These are phyloP conservation scores for Microctonus hyperodae DNA, from an alignment of 2,888 invertebrate species.

Conservation along the genomic window DNA sequence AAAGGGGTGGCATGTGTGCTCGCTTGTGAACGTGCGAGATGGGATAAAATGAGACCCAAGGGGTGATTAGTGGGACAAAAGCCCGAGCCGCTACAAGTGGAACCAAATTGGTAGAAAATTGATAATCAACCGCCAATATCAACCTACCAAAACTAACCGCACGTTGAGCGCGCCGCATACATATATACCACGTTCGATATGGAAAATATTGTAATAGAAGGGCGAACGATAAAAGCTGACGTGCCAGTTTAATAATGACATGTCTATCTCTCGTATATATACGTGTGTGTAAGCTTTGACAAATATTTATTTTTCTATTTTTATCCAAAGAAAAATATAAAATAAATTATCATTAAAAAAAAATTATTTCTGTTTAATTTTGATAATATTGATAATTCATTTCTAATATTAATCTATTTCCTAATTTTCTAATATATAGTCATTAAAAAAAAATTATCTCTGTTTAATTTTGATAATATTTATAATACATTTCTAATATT, in stretches of 20 bases:
- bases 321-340: no score
- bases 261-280: constrained; percentile 19
- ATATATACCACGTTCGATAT: constrained; percentile 4
- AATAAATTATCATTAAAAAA: no score
- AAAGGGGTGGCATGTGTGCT: constrained; percentile 40
- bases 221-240: constrained; percentile 15
- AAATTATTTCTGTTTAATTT: no score
- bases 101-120: constrained; percentile 64
- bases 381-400: no score
- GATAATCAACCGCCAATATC: constrained; percentile 60
- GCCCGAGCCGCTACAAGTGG: constrained; percentile 60
- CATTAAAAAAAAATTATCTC: no score
- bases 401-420: no score
- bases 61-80: constrained; percentile 62
- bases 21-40: constrained; percentile 39
- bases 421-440: neutral
- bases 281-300: no score
- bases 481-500: no score
- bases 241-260: constrained; percentile 24
- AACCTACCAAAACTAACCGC: constrained; percentile 43
- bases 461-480: no score
- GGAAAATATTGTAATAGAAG: constrained; percentile 18
- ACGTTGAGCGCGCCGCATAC: constrained; percentile 13
- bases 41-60: constrained; percentile 52
- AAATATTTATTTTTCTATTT: constrained; percentile 5